Evolutionary conservation across 2,888 invertebrate genomes (phyloP), one percentile per base, ranked within the genome.

Genomic region (Pandemis heparana): DNA sequence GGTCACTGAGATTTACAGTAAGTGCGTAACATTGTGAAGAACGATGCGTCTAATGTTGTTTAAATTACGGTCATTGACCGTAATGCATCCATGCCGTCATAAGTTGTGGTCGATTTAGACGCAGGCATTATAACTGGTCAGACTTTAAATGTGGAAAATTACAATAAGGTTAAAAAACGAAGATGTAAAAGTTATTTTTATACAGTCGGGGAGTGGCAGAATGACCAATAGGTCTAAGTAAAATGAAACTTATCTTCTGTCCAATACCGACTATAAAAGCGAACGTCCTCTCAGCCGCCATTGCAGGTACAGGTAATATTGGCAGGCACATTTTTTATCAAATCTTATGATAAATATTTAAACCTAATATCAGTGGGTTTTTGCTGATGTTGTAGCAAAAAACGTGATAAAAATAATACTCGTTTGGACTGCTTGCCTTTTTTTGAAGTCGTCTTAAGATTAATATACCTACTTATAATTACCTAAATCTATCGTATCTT

Each of bases 41-140:
- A 16, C 60, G 65, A 66, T 65, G 60, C 32, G 41, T 14, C 66
- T 68, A 71, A 71, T 66, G 71, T 61, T 14, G 23, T 71, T 71
- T 71, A 66, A 66, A 71, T 71, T 62, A 18, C 16, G 41, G 62
- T 38, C 41, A 12, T 41, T 71, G 71, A 61, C 48, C 61, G n/a
- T 48, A 61, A 51, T 65, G 32, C 65, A 62, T 39, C 7, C 5
- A 51, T 61, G 39, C 16, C 39, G 48, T 65, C 39, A 71, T 48
- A 65, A 70, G 18, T 71, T 12, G 51, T 51, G 23, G 38, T 61
- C 68, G 68, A 60, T 59, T 59, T 43, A 23, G 60, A 60, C 18
- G n/a, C 38, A 1, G 8, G n/a, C 16, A 59, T 59, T 53, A 53
- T 16, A 14, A 18, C 18, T 53, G 2, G 5, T 2, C 18, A 2